These are phyloP conservation scores for Trichogramma pretiosum DNA, from an alignment of 1,140 invertebrate genomes.

Conservation along the genomic window DNA sequence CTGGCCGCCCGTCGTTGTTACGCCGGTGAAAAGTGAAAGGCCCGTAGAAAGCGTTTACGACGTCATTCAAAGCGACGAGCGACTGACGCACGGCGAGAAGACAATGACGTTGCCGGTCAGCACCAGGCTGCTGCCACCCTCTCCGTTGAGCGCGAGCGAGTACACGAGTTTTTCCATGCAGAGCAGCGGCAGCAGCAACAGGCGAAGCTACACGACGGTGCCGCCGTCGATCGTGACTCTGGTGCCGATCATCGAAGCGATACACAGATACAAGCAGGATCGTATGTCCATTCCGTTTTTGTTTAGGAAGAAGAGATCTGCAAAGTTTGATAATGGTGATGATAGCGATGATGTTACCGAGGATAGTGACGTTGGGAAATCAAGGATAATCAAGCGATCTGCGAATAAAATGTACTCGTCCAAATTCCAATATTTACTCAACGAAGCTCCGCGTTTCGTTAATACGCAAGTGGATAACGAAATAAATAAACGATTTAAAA, in stretches of 20 bases:
- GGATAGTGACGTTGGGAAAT: too few relatives aligned
- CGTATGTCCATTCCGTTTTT: slow-evolving; percentile 5
- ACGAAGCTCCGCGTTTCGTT: slow-evolving; percentile 25
- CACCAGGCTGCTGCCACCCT: slow-evolving; percentile 22
- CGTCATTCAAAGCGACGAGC: background rate
- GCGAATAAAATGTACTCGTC: background rate
- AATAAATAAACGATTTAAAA: slow-evolving; percentile 29
- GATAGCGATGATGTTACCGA: too few relatives aligned
- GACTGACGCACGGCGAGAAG: background rate
- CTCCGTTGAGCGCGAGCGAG: slow-evolving; percentile 16
- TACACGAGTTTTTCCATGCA: slow-evolving; percentile 18
- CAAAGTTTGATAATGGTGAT: too few relatives aligned
- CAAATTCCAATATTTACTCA: slow-evolving; percentile 18
- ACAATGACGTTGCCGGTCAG: background rate
- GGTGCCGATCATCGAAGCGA: slow-evolving; percentile 8
- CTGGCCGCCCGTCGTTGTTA: background rate
- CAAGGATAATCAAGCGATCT: too few relatives aligned
- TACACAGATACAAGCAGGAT: slow-evolving; percentile 1
- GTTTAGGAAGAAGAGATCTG: slow-evolving; percentile 11
- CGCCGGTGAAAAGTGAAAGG: background rate
- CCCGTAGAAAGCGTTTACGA: slow-evolving; percentile 6
- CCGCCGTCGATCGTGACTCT: background rate
- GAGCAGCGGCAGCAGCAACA: too few relatives aligned
- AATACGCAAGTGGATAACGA: slow-evolving; percentile 29
- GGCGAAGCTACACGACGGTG: slow-evolving; percentile 6